These are phyloP conservation scores for Oceanodroma leucorhoa DNA, from an alignment of 2,797 vertebrate species.

Conservation along the genomic window DNA sequence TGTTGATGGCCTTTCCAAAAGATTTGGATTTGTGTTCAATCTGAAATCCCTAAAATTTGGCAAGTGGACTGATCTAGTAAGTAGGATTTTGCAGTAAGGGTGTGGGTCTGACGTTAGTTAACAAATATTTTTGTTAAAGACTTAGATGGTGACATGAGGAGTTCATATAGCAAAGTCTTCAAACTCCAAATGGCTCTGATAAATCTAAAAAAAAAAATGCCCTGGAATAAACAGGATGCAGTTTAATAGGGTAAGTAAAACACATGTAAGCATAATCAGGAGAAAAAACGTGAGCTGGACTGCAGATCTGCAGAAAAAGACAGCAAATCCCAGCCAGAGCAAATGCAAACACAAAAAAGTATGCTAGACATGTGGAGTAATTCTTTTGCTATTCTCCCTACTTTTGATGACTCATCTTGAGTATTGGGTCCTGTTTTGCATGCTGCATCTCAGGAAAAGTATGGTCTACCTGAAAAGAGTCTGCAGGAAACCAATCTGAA, in stretches of 20 bases:
- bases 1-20: background rate
- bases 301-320: background rate
- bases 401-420: background rate
- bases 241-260: background rate
- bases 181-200: background rate
- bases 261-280: background rate
- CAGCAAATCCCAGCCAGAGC: background rate
- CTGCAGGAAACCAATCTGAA: background rate
- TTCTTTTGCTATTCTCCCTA: background rate
- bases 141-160: background rate
- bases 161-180: background rate
- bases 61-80: background rate
- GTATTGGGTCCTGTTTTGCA: background rate
- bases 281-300: background rate
- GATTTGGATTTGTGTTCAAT: background rate
- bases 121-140: background rate
- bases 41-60: background rate
- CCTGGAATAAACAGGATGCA: background rate
- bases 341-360: background rate
- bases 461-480: background rate
- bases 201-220: background rate
- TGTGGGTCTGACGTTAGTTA: background rate
- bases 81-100: background rate
- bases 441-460: background rate
- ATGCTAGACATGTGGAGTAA: background rate